Evolutionary conservation across 2,888 invertebrate species (phyloP).

Genomic region (Diloba caeruleocephala): DNA sequence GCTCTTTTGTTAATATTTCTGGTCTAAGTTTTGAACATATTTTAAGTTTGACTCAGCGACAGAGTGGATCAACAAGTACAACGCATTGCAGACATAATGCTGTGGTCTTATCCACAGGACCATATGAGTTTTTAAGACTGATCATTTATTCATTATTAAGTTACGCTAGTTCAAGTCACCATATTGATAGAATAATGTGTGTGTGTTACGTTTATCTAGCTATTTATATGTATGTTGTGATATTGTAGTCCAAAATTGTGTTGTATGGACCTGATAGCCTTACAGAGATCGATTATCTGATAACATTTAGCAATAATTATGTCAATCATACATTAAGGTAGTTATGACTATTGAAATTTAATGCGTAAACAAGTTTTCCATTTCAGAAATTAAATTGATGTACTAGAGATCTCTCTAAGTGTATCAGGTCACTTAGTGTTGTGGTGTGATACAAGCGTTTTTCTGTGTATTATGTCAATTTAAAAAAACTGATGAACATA

Average conservation of each 20-base stretch:
- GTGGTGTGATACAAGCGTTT: slow-evolving; percentile 53
- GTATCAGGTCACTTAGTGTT: slow-evolving; percentile 48
- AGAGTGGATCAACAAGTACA: slow-evolving; percentile 75
- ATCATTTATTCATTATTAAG: slow-evolving; percentile 87
- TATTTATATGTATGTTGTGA: slow-evolving; percentile 77
- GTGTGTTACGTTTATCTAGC: slow-evolving; percentile 75
- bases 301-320: slow-evolving; percentile 55
- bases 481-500: slow-evolving; percentile 27
- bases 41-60: slow-evolving; percentile 85
- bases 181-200: slow-evolving; percentile 70
- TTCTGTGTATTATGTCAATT: slow-evolving; percentile 46
- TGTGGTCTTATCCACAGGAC: slow-evolving; percentile 66
- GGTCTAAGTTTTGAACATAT: slow-evolving; percentile 78
- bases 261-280: slow-evolving; percentile 57
- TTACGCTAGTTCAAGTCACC: slow-evolving; percentile 85
- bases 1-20: slow-evolving; percentile 82
- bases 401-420: slow-evolving; percentile 58
- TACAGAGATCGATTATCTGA: slow-evolving; percentile 66
- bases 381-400: slow-evolving; percentile 35
- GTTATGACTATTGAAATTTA: slow-evolving; percentile 43
- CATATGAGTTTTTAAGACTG: slow-evolving; percentile 85
- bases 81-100: slow-evolving; percentile 72
- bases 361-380: slow-evolving; percentile 36
- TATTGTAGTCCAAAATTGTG: slow-evolving; percentile 58
- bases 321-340: slow-evolving; percentile 43